Base-by-base conservation (phyloP, 2,888 invertebrate genomes). In the Idaea biselata region DNA sequence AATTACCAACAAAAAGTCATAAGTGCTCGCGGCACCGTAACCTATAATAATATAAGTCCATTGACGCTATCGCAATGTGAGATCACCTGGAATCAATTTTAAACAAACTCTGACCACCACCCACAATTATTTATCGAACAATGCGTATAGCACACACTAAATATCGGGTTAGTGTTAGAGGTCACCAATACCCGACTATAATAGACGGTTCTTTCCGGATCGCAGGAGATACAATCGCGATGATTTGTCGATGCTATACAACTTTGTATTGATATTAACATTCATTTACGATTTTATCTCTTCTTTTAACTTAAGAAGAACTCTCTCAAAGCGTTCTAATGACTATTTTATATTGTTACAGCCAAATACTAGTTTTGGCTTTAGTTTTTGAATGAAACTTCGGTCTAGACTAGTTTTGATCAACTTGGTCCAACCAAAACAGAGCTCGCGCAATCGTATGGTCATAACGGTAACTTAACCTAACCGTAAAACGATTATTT, bases 1-100 rank as follows among this genome's bases (percentile, higher is more conserved):
- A 44, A 44, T 44, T 14, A 44, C 1, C 44, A 8, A 44, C 14
- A 44, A 44, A 44, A 44, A 44, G 44, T 7, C 44, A 44, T 44
- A 44, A 44, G 14, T 44, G 79, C 79, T 44, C 0, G 74, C 69
- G 63, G 75, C 74, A 70, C 65, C 76, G 68, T 69, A 82, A 79
- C 81, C 83, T 80, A 80, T 88, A 88, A 89, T 89, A 87, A 87
- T 73, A 79, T 78, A 67, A 77, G 76, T 70, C 77, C 80, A 82
- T 80, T 79, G 82, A 81, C 82, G 82, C 75, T 89, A 91, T 91
- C 91, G 77, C 75, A 65, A 67, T 71, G 67, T 73, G 72, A 75
- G 82, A 89, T 91, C 91, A 83, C 78, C 87, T 91, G 85, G 89
- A 92, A 91, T 91, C 91, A 90, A 91, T 91, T 92, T 89, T 89